phyloP scores from a whole-genome alignment of 2,888 invertebrate species.

The Sclerodermus sp. region DNA sequence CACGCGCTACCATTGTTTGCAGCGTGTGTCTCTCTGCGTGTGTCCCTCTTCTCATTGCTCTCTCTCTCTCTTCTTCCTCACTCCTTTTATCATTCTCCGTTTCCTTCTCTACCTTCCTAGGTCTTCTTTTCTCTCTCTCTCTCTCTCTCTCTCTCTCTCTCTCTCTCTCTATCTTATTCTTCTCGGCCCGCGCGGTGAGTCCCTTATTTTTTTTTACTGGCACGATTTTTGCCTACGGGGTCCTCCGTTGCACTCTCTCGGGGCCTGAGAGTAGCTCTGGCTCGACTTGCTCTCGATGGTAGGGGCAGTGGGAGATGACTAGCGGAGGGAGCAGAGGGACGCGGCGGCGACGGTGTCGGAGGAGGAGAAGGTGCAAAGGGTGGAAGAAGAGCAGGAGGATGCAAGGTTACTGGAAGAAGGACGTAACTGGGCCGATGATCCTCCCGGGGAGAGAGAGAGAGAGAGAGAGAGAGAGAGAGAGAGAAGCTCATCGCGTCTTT shows the following conservation, averaged over 20 bases:
- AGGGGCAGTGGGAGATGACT: slow-evolving; percentile 15
- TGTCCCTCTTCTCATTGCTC: slow-evolving; percentile 13
- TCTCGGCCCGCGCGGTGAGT: slow-evolving; percentile 2
- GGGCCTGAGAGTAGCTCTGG: too few relatives aligned
- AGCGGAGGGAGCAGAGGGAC: slow-evolving; percentile 13
- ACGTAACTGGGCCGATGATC: slow-evolving; percentile 51
- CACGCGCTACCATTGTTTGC: slow-evolving; percentile 57
- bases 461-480: too few relatives aligned
- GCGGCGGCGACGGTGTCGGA: slow-evolving; percentile 1
- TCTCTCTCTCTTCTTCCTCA: slow-evolving; percentile 1
- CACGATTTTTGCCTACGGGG: slow-evolving; percentile 39
- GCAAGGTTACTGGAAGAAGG: slow-evolving; percentile 44
- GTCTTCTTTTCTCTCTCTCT: slow-evolving; percentile 6
- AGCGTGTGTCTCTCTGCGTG: slow-evolving; percentile 48
- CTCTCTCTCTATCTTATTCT: slow-evolving; percentile 3
- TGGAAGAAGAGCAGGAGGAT: slow-evolving; percentile 19
- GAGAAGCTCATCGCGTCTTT: slow-evolving; percentile 11
- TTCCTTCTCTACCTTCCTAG: not conserved
- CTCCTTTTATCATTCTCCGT: not conserved
- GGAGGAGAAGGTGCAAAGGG: not conserved
- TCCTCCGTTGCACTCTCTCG: too few relatives aligned
- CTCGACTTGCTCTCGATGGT: slow-evolving; percentile 26
- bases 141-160: slow-evolving; percentile 9
- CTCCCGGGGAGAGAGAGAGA: too few relatives aligned
- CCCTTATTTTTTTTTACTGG: slow-evolving; percentile 10